Percentiles rank a stretch among this genome's conserved stretches.
Conservation (phyloP, 2,113 vertebrate species). For the Pheucticus melanocephalus region DNA sequence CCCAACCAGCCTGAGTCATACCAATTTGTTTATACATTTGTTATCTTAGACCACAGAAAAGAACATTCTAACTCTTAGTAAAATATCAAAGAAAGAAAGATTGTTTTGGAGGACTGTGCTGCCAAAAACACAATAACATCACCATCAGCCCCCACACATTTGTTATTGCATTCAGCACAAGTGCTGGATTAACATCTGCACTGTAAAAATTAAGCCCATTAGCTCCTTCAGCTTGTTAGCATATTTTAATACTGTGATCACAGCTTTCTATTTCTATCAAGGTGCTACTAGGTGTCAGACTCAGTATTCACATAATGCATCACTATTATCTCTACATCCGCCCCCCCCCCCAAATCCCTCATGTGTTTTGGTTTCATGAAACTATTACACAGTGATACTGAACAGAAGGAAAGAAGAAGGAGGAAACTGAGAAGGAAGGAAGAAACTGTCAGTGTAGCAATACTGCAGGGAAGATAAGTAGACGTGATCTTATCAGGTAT, state of each 20-base stretch:
- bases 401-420: neutral
- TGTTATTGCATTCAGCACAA: neutral
- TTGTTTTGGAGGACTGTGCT: neutral
- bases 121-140: slow-evolving; percentile 38
- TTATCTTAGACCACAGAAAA: neutral
- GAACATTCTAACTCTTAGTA: slow-evolving; percentile 8
- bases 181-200: slow-evolving; percentile 66
- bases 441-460: neutral
- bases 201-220: slow-evolving; percentile 52
- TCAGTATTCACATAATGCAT: slow-evolving; percentile 52
- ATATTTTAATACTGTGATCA: slow-evolving; percentile 74
- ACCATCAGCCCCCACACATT: neutral
- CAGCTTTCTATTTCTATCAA: slow-evolving; percentile 78
- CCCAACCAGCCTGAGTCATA: neutral
- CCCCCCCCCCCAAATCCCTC: neutral
- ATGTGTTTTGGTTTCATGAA: neutral
- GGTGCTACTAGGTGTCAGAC: slow-evolving; percentile 77
- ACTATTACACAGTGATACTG: slow-evolving; percentile 32
- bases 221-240: slow-evolving; percentile 73
- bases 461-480: neutral
- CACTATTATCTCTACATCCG: slow-evolving; percentile 37
- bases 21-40: neutral
- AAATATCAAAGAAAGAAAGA: neutral
- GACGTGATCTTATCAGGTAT: neutral
- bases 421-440: slow-evolving; percentile 16